Evolutionary conservation across 2,113 vertebrate species (phyloP).

Genomic region (Taurulus bubalis): DNA sequence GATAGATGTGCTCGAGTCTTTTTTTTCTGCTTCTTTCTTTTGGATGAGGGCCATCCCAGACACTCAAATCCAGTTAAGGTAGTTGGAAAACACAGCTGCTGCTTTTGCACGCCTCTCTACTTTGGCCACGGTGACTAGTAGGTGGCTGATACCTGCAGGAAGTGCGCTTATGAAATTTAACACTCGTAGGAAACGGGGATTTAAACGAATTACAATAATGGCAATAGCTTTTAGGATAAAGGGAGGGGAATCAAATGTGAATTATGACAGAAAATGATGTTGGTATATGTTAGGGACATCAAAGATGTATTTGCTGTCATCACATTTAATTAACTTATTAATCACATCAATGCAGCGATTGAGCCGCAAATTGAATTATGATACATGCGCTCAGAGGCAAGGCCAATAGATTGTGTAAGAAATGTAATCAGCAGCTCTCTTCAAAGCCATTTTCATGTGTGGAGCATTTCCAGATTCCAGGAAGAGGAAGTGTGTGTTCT

Average conservation of each 20-base stretch:
- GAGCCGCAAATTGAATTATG: constrained; percentile 18
- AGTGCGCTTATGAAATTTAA: constrained; percentile 44
- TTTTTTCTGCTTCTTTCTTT: constrained; percentile 36
- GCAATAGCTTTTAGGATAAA: background rate
- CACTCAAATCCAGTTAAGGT: constrained; percentile 81
- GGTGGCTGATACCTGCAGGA: constrained; percentile 44
- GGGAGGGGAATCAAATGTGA: background rate
- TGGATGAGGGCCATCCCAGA: constrained; percentile 70
- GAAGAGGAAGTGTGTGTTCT: background rate
- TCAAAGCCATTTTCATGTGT: constrained; percentile 4
- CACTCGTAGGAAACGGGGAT: constrained; percentile 42
- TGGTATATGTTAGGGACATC: constrained; percentile 6
- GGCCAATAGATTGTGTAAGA: constrained; percentile 35
- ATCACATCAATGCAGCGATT: constrained; percentile 21
- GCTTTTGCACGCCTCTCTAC: constrained; percentile 68
- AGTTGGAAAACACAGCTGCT: constrained; percentile 77
- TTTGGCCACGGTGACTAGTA: constrained; percentile 43
- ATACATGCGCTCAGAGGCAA: constrained; percentile 16
- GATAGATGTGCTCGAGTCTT: constrained; percentile 81
- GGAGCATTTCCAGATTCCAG: constrained; percentile 16
- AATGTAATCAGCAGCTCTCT: constrained; percentile 34
- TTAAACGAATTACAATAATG: background rate
- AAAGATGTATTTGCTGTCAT: background rate
- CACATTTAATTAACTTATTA: constrained; percentile 32
- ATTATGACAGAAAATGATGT: background rate